Evolutionary conservation across 2,113 vertebrate genomes (phyloP), one percentile per base, ranked within the genome.

Genomic region (Haplochromis burtoni): DNA sequence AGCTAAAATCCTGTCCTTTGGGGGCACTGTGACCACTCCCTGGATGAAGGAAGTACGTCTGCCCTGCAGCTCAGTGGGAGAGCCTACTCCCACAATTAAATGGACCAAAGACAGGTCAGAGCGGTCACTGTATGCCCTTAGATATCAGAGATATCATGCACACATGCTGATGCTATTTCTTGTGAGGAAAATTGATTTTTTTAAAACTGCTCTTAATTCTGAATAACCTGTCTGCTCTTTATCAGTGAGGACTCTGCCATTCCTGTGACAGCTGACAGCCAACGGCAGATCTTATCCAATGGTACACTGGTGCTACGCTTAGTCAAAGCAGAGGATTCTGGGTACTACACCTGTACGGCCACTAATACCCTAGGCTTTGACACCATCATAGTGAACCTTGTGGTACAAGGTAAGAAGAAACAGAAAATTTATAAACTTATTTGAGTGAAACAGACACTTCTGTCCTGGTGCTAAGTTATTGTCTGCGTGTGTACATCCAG

Each of bases 21-120:
- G 99, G 8, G 99, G 99, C 90, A 99, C 98, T 0, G 98, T 99
- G 90, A 99, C 98, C 42, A 99, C 98, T 0, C 99, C 99, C 0
- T 99, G 99, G 99, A 99, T 99, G 98, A 99, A 98, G 94, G 99
- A 99, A 2, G 98, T 99, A 66, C 96, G 98, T 53, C 96, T 99
- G 86, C 98, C 98, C 0, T 99, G 99, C 95, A 97, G 97, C 92
- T 98, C 98, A 0, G 99, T 99, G 1, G 99, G 99, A 42, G 99
- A 99, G 24, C 99, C 99, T 0, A 96, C 96, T 14, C 98, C 98
- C 0, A 97, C 97, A 12, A 97, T 99, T 84, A 99, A 99, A 91
- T 99, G 99, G 99, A 99, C 98, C 91, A 99, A 99, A 97, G 98
- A 99, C 97, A 99, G 99, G 99, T 98, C 80, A 7, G 93, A 82